Base-by-base conservation (phyloP, 2,797 vertebrate genomes). In the Pipistrellus pipistrellus region DNA sequence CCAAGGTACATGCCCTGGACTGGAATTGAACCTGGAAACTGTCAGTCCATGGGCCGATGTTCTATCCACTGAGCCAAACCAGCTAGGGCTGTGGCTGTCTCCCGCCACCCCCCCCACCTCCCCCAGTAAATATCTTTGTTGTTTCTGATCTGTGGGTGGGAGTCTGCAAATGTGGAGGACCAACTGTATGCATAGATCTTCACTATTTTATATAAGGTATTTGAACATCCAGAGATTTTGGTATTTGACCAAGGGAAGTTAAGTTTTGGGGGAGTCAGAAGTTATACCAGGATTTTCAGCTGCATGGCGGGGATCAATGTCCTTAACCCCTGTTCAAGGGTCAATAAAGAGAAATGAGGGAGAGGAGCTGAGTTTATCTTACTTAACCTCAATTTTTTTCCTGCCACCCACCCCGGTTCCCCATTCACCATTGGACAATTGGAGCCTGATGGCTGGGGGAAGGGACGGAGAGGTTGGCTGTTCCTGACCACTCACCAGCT, bases 351-450 rank as follows among this genome's bases (percentile, higher is more conserved):
- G 32, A 90, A 90, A 48, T 72, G 30, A 81, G 51, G 44, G 13
- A 57, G 21, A 9, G n/a, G 35, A 53, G 21, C n/a, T 48, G 30
- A 77, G 66, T 11, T 4, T 35, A 35, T 38, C 12, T 94, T 35
- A 44, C 30, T 88, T 95, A 7, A 77, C n/a, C 20, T 91, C 68
- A 82, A 15, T 76, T 93, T 95, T 95, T 95, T 93, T 41, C 80
- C 51, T 4, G 2, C 25, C 57, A 59, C 27, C 27, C 59, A 62
- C 11, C 12, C 59, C 12, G 2, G 12, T 62, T 30, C 27, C 59
- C 25, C 25, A 62, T 30, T 62, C 4, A 27, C 57, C 25, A 27
- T 62, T 5, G 0, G 59, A 27, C 5, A 12, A 62, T 30, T 14
- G 27, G 59, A 62, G 12, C 27, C 25, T 62, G 25, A 62, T 13